Evolutionary conservation across 1,140 invertebrate genomes (phyloP).

Genomic region (Drosophila eugracilis): DNA sequence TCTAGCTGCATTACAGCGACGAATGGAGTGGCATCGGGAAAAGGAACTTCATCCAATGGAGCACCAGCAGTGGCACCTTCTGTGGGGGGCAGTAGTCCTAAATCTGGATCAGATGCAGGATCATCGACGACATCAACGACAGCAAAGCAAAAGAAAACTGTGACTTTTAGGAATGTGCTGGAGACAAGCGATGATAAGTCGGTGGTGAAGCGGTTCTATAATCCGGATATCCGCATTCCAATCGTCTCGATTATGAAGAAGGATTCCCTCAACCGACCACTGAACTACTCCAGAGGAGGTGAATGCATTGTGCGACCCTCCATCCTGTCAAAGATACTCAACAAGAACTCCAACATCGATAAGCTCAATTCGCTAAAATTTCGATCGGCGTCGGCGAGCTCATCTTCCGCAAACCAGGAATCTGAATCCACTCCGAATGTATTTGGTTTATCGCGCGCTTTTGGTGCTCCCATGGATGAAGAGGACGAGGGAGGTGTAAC

Average conservation of each 20-base stretch:
- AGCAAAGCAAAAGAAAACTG: constrained; percentile 82
- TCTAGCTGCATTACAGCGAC: constrained; percentile 1
- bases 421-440: constrained; percentile 34
- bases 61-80: constrained; percentile 8
- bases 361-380: constrained; percentile 84
- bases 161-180: constrained; percentile 83
- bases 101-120: constrained; percentile 3
- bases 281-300: constrained; percentile 67
- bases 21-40: constrained; percentile 8
- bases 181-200: constrained; percentile 84
- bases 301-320: constrained; percentile 84
- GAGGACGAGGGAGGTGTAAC: constrained; percentile 70
- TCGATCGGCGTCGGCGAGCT: constrained; percentile 53
- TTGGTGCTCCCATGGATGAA: constrained; percentile 85
- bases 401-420: constrained; percentile 4
- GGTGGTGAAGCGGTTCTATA: constrained; percentile 82
- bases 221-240: constrained; percentile 78
- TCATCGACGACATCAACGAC: constrained; percentile 7
- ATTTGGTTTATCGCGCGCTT: constrained; percentile 86
- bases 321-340: constrained; percentile 82
- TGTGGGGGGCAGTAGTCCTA: constrained; percentile 16
- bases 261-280: constrained; percentile 73
- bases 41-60: not conserved
- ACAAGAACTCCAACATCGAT: constrained; percentile 84
- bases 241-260: constrained; percentile 84